These are phyloP conservation scores for Montipora sp. DNA, from an alignment of 64 coral and sea anemone genomes.

Conservation along the genomic window DNA sequence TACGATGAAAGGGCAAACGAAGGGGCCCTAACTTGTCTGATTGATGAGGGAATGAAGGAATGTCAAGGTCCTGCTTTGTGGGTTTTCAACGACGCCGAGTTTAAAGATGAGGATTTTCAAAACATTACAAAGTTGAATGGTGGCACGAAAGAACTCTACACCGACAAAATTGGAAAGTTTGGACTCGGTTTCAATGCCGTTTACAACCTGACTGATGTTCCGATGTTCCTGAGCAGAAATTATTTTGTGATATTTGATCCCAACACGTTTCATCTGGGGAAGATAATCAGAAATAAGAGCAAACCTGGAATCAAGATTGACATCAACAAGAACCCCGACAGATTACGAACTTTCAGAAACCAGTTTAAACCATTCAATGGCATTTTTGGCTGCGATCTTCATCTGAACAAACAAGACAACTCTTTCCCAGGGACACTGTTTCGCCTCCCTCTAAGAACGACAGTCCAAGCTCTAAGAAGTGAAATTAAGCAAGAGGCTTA, in stretches of 20 bases:
- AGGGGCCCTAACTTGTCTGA: constrained; percentile 43
- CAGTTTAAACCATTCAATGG: constrained; percentile 91
- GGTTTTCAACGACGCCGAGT: constrained; percentile 74
- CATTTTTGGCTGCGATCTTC: constrained; percentile 83
- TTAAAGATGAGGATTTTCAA: constrained; percentile 79
- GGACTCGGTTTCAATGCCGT: constrained; percentile 94
- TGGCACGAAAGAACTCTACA: constrained; percentile 81
- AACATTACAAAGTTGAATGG: constrained; percentile 85
- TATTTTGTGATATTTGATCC: constrained; percentile 89
- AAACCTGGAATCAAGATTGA: constrained; percentile 67
- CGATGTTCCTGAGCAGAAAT: constrained; percentile 86
- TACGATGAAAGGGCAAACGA: constrained; percentile 78
- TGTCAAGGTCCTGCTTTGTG: constrained; percentile 80
- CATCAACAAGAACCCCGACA: constrained; percentile 56
- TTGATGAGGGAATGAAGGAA: constrained; percentile 67
- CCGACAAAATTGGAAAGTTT: constrained; percentile 89
- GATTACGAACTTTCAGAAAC: constrained; percentile 45
- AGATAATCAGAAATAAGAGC: constrained; percentile 65
- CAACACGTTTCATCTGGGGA: constrained; percentile 75
- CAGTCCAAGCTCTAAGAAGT: constrained; percentile 72
- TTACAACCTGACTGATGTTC: constrained; percentile 93
- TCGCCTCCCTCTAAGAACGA: constrained; percentile 83
- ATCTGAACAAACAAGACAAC: constrained; percentile 27
- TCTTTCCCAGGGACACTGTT: constrained; percentile 77
- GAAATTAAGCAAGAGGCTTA: constrained; percentile 82